These are phyloP conservation scores for Homalodisca vitripennis DNA, from an alignment of 1,140 invertebrate genomes.

Conservation along the genomic window DNA sequence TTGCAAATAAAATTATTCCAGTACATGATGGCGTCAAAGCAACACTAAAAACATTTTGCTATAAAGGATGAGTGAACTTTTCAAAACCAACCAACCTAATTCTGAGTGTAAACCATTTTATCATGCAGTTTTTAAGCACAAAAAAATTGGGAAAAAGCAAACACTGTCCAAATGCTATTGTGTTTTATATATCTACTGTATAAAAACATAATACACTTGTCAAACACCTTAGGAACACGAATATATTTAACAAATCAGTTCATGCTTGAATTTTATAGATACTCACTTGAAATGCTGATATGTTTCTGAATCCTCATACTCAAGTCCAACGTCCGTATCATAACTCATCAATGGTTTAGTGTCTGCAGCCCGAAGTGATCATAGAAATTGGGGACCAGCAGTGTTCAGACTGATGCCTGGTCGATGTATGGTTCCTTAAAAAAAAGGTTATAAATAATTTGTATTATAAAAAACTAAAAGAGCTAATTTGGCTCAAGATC, in stretches of 20 bases:
- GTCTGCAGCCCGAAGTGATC: constrained; percentile 77
- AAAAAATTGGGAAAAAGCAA: neutral
- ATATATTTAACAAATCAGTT: neutral
- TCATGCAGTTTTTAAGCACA: neutral
- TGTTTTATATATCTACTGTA: no score
- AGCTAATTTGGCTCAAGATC: no score
- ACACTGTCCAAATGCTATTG: neutral
- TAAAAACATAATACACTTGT: no score
- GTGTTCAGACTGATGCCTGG: constrained; percentile 65
- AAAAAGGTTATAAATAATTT: no score
- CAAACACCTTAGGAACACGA: neutral
- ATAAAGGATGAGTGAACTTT: no score
- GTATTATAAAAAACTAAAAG: no score
- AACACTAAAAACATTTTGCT: no score
- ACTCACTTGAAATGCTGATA: constrained; percentile 66
- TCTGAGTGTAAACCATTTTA: neutral
- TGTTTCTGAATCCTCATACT: constrained; percentile 81
- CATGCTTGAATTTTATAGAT: neutral
- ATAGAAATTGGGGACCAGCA: constrained; percentile 84
- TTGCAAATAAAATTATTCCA: no score
- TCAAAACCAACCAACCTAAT: no score
- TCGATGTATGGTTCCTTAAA: constrained; percentile 71
- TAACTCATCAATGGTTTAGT: constrained; percentile 68
- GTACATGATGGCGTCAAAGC: no score
- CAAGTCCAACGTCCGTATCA: constrained; percentile 77